A percentile compares a stretch with the other conserved stretches of the same genome.
Evolutionary conservation across 2,888 invertebrate species (phyloP).

Genomic region (Hyppa rectilinea): DNA sequence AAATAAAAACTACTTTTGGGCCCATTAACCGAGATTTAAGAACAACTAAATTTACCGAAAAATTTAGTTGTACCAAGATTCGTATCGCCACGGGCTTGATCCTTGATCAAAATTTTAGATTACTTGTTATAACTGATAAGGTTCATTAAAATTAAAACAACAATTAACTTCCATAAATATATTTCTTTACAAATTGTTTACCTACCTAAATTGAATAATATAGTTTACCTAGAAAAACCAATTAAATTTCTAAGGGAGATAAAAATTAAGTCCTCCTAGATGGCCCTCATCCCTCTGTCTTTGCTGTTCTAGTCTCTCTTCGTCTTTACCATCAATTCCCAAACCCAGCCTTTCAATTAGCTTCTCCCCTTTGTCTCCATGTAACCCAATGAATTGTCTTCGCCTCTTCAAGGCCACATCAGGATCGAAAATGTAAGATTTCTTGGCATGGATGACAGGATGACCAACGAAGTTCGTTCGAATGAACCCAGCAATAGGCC

Average conservation of each 20-base stretch:
- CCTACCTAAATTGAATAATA: conserved; percentile 26
- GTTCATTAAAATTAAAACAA: conserved; percentile 38
- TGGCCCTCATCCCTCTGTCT: conserved; percentile 90
- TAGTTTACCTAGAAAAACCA: conserved; percentile 24
- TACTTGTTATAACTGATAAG: background rate
- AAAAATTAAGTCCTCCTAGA: conserved; percentile 88
- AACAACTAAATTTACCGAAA: background rate
- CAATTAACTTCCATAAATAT: background rate
- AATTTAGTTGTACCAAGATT: background rate
- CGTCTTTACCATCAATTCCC: conserved; percentile 92
- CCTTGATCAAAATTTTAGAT: no score
- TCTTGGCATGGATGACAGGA: conserved; percentile 91
- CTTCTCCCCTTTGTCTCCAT: conserved; percentile 92
- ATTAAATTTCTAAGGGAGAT: conserved; percentile 70
- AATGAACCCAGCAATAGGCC: conserved; percentile 79
- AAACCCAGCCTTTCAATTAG: conserved; percentile 92
- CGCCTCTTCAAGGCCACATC: conserved; percentile 91
- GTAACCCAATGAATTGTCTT: conserved; percentile 90
- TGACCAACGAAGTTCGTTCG: conserved; percentile 91
- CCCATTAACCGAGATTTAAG: background rate
- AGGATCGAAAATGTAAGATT: conserved; percentile 92
- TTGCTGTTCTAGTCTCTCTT: conserved; percentile 89
- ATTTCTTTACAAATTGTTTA: conserved; percentile 8
- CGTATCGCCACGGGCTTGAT: background rate
- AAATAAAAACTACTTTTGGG: background rate